phyloP scores from a whole-genome alignment of 2,888 invertebrate species.

The Hipparchia semele region DNA sequence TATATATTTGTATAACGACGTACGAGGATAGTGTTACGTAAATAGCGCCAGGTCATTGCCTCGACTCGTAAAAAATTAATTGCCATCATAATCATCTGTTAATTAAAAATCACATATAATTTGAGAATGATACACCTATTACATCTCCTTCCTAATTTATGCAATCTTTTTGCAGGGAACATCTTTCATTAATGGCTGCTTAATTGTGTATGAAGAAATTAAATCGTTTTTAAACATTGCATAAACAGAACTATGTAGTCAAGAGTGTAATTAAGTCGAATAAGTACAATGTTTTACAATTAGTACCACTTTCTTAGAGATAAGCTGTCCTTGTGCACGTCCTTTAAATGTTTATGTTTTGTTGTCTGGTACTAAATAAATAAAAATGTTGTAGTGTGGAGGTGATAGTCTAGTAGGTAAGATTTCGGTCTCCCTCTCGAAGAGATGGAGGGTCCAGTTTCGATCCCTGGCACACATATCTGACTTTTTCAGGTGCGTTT shows the following conservation, averaged over 20 bases:
- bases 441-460: no score
- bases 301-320: no score
- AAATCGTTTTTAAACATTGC: constrained; percentile 40
- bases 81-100: constrained; percentile 29
- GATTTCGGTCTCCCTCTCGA: no score
- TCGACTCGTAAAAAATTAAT: constrained; percentile 23
- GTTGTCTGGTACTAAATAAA: no score
- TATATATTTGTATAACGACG: not conserved
- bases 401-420: no score
- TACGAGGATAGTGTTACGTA: not conserved
- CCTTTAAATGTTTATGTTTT: no score
- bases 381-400: no score
- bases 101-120: constrained; percentile 34
- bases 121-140: constrained; percentile 28
- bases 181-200: constrained; percentile 40
- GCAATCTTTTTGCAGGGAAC: constrained; percentile 29
- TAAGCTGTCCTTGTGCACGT: no score
- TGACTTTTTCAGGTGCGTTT: no score
- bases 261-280: constrained; percentile 31
- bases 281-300: not conserved
- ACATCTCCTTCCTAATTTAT: constrained; percentile 32
- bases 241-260: constrained; percentile 37
- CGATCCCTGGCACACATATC: no score
- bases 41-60: constrained; percentile 30
- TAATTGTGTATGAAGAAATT: constrained; percentile 43